phyloP scores from a whole-genome alignment of 2,797 vertebrate species.

The Lateolabrax maculatus region DNA sequence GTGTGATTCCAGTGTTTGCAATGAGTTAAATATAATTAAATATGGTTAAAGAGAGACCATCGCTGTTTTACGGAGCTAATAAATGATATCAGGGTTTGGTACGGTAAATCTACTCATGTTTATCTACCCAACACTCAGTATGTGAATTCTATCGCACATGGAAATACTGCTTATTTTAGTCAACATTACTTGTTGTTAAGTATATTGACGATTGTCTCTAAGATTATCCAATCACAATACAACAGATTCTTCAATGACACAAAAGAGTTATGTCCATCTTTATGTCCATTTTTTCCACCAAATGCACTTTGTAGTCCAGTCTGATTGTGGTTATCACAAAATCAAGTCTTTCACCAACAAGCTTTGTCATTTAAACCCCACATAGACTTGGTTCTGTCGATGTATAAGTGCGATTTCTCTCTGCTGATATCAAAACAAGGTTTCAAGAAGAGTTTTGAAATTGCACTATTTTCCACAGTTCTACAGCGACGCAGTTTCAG shows the following conservation, averaged over 20 bases:
- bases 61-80: constrained; percentile 58
- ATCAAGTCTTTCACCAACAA: constrained; percentile 43
- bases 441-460: constrained; percentile 55
- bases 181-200: constrained; percentile 5
- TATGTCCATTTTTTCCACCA: constrained; percentile 28
- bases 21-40: constrained; percentile 81
- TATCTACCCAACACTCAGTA: constrained; percentile 17
- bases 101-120: constrained; percentile 24
- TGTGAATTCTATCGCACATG: constrained; percentile 20
- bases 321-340: constrained; percentile 34
- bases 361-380: constrained; percentile 19
- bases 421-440: constrained; percentile 66
- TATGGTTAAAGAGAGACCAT: constrained; percentile 66
- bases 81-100: constrained; percentile 53
- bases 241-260: constrained; percentile 31
- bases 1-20: constrained; percentile 85
- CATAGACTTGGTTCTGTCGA: constrained; percentile 28
- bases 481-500: constrained; percentile 52
- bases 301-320: constrained; percentile 47
- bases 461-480: constrained; percentile 69
- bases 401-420: constrained; percentile 59
- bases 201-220: constrained; percentile 50
- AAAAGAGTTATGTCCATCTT: constrained; percentile 22
- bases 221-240: constrained; percentile 46
- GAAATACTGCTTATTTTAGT: constrained; percentile 48